Evolutionary conservation across 92 coral and sea anemone species (phyloP).

Genomic region (Palythoa grandiflora): DNA sequence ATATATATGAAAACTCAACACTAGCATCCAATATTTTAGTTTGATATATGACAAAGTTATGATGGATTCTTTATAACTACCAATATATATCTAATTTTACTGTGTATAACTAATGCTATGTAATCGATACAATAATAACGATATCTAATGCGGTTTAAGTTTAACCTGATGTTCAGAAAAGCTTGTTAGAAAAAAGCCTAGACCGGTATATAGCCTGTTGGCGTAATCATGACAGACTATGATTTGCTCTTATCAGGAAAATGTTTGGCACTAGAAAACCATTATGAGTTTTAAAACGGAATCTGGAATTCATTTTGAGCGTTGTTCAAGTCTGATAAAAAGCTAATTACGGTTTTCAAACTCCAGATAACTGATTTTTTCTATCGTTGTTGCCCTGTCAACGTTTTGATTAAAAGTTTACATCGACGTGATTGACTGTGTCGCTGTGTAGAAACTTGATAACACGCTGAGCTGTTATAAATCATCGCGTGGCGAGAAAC

Average conservation of each 20-base stretch:
- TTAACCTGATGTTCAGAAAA: background rate
- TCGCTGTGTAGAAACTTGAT: constrained; percentile 26
- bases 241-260: background rate
- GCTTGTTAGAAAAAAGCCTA: background rate
- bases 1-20: too few relatives aligned
- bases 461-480: background rate
- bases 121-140: background rate
- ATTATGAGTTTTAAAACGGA: background rate
- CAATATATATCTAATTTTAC: background rate
- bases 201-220: background rate
- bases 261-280: background rate
- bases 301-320: background rate
- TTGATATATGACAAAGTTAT: background rate
- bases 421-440: background rate
- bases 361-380: background rate
- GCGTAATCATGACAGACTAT: too few relatives aligned
- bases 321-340: constrained; percentile 13
- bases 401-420: background rate
- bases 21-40: too few relatives aligned
- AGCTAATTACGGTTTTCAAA: constrained; percentile 6
- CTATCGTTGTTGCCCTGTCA: constrained; percentile 3
- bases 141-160: background rate
- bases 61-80: background rate
- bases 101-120: background rate
- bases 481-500: background rate